These are phyloP conservation scores for Trichosurus vulpecula DNA, from an alignment of 2,797 vertebrate species.

Conservation along the genomic window DNA sequence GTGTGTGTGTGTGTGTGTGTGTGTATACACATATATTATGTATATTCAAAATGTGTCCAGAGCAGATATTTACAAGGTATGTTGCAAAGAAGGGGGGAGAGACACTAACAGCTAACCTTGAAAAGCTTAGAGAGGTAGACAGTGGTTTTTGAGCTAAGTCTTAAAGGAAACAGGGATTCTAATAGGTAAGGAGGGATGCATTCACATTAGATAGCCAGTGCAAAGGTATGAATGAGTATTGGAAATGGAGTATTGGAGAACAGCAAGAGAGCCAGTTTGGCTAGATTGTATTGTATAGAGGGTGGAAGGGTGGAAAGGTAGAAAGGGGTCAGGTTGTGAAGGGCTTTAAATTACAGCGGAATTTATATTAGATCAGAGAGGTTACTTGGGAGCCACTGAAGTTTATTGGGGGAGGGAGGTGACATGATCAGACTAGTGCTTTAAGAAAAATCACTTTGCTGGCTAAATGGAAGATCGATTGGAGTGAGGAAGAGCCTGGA, in stretches of 20 bases:
- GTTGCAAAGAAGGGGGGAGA: accelerated
- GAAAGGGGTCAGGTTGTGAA: not conserved
- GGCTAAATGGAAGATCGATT: no score
- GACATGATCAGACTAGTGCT: no score
- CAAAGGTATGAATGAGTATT: not conserved
- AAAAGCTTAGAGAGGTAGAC: not conserved
- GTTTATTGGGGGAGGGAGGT: no score
- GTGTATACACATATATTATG: no score
- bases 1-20: no score
- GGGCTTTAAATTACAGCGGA: not conserved
- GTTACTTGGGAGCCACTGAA: no score
- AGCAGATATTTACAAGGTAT: not conserved
- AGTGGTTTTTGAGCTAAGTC: not conserved
- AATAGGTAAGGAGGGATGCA: not conserved
- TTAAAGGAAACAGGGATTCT: not conserved
- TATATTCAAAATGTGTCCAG: not conserved
- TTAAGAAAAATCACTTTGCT: no score
- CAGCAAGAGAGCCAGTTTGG: not conserved
- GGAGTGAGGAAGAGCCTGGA: no score
- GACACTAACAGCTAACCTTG: not conserved
- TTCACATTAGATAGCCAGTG: not conserved
- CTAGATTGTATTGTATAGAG: not conserved
- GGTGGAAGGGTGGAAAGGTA: not conserved
- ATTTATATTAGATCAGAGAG: no score
- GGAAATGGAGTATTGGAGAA: not conserved